Conservation (phyloP, 2,888 invertebrate species). For the Ganaspis brasiliensis region DNA sequence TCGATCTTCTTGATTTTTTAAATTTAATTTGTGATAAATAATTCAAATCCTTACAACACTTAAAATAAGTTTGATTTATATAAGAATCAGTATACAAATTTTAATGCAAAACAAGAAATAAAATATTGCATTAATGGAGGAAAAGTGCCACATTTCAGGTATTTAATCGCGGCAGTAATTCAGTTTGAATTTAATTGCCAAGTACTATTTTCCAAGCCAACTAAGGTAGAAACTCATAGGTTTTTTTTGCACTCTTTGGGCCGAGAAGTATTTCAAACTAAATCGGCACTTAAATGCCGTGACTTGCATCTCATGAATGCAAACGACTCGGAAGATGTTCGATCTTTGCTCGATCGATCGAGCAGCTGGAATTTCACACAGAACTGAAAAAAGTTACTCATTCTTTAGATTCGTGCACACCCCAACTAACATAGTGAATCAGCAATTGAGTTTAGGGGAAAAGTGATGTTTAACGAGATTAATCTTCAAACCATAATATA, state of each 20-base stretch:
- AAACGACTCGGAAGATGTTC: conserved; percentile 57
- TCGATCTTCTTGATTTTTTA: no score
- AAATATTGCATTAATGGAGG: neutral
- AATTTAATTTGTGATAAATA: no score
- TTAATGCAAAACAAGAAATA: neutral
- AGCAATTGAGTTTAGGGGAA: neutral
- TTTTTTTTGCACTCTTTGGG: conserved; percentile 25
- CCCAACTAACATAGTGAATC: neutral
- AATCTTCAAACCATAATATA: neutral
- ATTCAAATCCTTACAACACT: no score
- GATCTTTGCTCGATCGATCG: conserved; percentile 51
- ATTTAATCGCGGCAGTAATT: conserved; percentile 16
- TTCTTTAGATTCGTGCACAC: neutral
- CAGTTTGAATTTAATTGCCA: conserved; percentile 39
- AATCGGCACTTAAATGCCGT: conserved; percentile 55
- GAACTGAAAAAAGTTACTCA: conserved; percentile 17
- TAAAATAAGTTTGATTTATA: no score
- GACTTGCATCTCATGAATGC: conserved; percentile 56
- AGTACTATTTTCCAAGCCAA: conserved; percentile 8
- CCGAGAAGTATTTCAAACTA: conserved; percentile 55
- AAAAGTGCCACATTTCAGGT: neutral
- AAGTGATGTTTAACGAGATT: conserved; percentile 11
- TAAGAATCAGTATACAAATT: no score
- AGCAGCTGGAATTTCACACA: conserved; percentile 36
- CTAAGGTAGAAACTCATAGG: neutral